Percentiles rank a stretch among this genome's conserved stretches.
phyloP scores from a whole-genome alignment of 2,113 vertebrate genomes.

The Oenanthe oenanthe region DNA sequence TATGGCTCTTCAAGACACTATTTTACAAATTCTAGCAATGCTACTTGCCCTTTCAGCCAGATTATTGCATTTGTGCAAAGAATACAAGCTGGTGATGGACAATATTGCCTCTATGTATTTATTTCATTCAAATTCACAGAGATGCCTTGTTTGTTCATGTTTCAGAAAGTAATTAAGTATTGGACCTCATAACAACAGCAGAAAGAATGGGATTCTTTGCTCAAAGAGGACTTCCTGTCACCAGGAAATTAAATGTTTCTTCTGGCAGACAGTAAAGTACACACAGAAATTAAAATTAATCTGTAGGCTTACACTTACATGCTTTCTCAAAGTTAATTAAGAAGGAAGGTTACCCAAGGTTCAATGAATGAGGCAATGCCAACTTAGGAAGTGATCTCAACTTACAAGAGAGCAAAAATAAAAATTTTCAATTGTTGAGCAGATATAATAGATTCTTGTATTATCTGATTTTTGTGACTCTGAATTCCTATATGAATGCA shows the following conservation, averaged over 20 bases:
- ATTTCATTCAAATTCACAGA: constrained; percentile 39
- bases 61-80: constrained; percentile 8
- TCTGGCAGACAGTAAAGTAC: constrained; percentile 65
- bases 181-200: constrained; percentile 53
- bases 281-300: constrained; percentile 67
- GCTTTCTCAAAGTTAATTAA: constrained; percentile 70
- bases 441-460: neutral
- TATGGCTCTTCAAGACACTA: neutral
- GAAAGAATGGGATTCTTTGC: constrained; percentile 68
- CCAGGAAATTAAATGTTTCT: constrained; percentile 80
- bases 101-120: constrained; percentile 51
- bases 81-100: constrained; percentile 25
- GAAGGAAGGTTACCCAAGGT: constrained; percentile 64
- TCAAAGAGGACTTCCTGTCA: constrained; percentile 70
- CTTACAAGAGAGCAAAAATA: neutral
- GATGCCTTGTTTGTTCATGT: constrained; percentile 4
- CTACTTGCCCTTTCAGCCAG: neutral
- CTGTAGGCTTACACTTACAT: constrained; percentile 53
- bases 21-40: neutral
- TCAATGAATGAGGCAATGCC: constrained; percentile 33
- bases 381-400: constrained; percentile 36
- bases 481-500: neutral
- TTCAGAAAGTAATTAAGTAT: neutral
- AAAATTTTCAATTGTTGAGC: neutral
- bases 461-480: neutral